These are phyloP conservation scores for Aleadryas rufinucha DNA, from an alignment of 2,113 vertebrate genomes.

Conservation along the genomic window DNA sequence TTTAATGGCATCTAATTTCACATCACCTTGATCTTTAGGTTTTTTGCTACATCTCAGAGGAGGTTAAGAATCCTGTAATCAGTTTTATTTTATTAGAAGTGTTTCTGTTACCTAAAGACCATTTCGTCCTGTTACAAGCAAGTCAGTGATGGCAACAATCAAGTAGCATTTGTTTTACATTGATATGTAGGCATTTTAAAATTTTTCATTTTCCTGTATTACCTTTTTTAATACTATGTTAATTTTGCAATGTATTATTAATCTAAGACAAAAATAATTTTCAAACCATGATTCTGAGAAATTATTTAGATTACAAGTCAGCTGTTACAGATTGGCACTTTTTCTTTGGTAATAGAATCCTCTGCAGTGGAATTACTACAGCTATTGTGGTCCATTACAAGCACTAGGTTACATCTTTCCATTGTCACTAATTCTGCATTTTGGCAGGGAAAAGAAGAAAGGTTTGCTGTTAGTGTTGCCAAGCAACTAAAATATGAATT, in stretches of 20 bases:
- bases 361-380: neutral
- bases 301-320: neutral
- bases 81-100: neutral
- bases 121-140: neutral
- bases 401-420: neutral
- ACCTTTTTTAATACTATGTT: neutral
- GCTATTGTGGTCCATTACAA: neutral
- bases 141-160: neutral
- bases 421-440: neutral
- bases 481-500: conserved; percentile 30
- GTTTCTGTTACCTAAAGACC: neutral
- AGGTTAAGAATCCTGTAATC: neutral
- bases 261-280: neutral
- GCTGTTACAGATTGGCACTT: neutral
- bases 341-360: neutral
- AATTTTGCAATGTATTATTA: neutral
- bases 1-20: neutral
- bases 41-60: neutral
- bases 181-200: neutral
- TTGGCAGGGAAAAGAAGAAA: neutral
- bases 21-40: neutral
- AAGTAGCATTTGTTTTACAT: neutral
- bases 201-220: neutral
- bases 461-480: conserved; percentile 12
- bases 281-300: neutral